phyloP scores from a whole-genome alignment of 2,888 invertebrate species.

The Caenorhabditis sp. region DNA sequence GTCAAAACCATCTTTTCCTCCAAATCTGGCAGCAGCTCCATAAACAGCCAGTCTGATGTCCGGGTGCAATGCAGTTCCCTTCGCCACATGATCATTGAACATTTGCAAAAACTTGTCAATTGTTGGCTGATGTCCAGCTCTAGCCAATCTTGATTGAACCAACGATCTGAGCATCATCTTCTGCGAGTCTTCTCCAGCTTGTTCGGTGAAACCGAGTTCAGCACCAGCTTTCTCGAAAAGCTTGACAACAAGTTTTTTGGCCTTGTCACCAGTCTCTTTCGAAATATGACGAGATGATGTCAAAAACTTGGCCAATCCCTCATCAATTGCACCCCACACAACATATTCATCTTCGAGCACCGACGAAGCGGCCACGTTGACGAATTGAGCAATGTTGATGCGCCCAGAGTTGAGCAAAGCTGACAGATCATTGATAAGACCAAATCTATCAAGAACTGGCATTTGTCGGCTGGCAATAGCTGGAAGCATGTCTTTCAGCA shows the following conservation, averaged over 20 bases:
- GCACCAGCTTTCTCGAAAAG: constrained; percentile 54
- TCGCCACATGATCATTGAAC: constrained; percentile 56
- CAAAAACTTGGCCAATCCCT: constrained; percentile 21
- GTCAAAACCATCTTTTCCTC: constrained; percentile 45
- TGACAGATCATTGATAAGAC: constrained; percentile 88
- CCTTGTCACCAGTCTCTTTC: constrained; percentile 17
- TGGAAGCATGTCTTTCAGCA: constrained; percentile 76
- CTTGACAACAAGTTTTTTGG: constrained; percentile 57
- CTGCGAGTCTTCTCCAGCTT: constrained; percentile 55
- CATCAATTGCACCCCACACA: constrained; percentile 80
- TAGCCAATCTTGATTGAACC: constrained; percentile 54
- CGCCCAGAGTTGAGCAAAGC: constrained; percentile 84
- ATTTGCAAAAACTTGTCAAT: constrained; percentile 50
- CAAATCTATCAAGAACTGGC: constrained; percentile 87
- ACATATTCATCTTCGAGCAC: constrained; percentile 89
- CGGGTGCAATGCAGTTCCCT: constrained; percentile 54
- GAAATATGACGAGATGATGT: constrained; percentile 21
- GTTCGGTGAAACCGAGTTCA: constrained; percentile 60
- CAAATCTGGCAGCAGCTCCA: constrained; percentile 52
- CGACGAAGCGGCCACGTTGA: constrained; percentile 82
- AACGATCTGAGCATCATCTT: constrained; percentile 49
- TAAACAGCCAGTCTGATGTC: constrained; percentile 57
- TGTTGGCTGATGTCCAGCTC: constrained; percentile 59
- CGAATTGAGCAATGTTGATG: constrained; percentile 81
- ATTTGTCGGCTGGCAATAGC: constrained; percentile 82